phyloP scores from a whole-genome alignment of 2,113 vertebrate genomes.

The Poicephalus gulielmi region DNA sequence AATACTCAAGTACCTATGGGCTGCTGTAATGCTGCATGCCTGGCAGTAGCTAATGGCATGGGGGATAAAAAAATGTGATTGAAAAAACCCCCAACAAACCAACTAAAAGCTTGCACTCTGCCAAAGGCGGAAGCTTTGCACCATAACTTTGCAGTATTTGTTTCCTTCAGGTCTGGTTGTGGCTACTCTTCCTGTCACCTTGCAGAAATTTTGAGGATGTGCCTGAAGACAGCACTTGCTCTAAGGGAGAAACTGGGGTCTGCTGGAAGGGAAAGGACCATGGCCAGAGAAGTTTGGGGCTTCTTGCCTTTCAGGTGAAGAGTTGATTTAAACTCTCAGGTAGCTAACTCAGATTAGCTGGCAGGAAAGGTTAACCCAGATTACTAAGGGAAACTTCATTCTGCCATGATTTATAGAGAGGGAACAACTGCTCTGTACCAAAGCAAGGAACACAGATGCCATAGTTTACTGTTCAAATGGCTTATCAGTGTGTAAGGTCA shows the following conservation, averaged over 20 bases:
- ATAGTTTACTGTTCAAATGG: neutral
- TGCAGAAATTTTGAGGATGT: neutral
- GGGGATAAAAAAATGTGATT: neutral
- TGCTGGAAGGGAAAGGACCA: neutral
- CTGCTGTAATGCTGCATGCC: neutral
- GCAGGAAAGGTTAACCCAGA: neutral
- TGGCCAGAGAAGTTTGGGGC: neutral
- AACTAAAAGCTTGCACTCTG: neutral
- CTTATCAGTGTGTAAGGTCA: neutral
- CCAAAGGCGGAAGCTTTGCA: neutral
- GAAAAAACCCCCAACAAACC: neutral
- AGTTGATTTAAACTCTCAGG: neutral
- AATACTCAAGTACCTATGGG: slow-evolving; percentile 20
- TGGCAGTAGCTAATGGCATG: neutral
- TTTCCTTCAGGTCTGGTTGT: neutral
- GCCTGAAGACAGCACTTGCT: neutral
- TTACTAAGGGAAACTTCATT: neutral
- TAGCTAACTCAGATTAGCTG: neutral
- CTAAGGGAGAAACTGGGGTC: neutral
- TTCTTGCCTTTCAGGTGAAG: neutral
- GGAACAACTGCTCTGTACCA: neutral
- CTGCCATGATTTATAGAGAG: neutral
- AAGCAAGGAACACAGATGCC: slow-evolving; percentile 7
- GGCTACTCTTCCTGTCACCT: neutral
- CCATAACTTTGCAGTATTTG: neutral